These are phyloP conservation scores for Luperina testacea DNA, from an alignment of 2,888 invertebrate species.

Conservation along the genomic window DNA sequence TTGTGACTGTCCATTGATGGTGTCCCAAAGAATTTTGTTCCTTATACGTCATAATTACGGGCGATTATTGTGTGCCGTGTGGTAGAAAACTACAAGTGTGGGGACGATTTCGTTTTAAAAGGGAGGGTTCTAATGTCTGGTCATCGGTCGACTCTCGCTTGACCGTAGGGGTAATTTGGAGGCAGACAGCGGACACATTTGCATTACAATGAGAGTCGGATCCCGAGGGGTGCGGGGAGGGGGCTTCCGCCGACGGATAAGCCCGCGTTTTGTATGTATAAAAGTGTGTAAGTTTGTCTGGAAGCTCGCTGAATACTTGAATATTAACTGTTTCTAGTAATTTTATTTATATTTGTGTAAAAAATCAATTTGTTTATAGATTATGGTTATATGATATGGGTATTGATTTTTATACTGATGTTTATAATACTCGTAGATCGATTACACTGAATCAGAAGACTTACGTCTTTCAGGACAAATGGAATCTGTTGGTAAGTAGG, in stretches of 20 bases:
- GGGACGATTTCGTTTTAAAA: conserved; percentile 85
- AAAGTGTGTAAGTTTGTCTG: conserved; percentile 79
- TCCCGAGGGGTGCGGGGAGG: conserved; percentile 76
- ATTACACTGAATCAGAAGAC: not conserved
- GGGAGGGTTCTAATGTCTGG: conserved; percentile 88
- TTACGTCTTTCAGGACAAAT: not conserved
- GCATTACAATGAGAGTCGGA: conserved; percentile 88
- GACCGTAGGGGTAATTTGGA: conserved; percentile 89
- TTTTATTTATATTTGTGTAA: conserved; percentile 48
- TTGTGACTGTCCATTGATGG: conserved; percentile 72
- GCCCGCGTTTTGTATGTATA: conserved; percentile 83
- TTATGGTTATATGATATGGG: conserved; percentile 1
- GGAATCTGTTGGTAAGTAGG: not conserved
- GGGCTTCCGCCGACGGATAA: conserved; percentile 86
- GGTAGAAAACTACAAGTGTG: conserved; percentile 68
- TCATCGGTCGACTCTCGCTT: conserved; percentile 85
- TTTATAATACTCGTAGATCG: not conserved
- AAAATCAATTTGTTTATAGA: conserved; percentile 25
- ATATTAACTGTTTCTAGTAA: conserved; percentile 80
- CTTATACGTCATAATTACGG: conserved; percentile 70
- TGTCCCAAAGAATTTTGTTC: conserved; percentile 70
- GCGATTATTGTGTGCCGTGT: conserved; percentile 72
- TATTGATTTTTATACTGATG: not conserved
- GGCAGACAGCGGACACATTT: conserved; percentile 89
- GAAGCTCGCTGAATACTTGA: conserved; percentile 79